phyloP scores from a whole-genome alignment of 2,113 vertebrate species.

The Aleadryas rufinucha region DNA sequence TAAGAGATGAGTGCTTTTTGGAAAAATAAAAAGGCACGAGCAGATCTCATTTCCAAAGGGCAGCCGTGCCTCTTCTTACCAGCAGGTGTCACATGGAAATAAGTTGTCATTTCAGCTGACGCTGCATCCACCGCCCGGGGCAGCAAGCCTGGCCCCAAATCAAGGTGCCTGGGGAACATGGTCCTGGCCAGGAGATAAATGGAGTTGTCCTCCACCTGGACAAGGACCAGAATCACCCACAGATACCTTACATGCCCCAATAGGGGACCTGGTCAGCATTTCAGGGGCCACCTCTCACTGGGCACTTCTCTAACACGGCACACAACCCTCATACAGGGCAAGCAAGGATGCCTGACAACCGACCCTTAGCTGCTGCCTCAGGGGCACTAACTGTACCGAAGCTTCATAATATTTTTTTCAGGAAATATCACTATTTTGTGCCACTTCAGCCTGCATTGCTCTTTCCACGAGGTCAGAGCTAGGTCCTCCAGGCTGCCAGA shows the following conservation, averaged over 20 bases:
- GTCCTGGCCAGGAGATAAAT: not conserved
- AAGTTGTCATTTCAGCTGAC: not conserved
- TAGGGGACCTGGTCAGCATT: rapidly evolving
- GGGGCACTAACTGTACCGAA: not conserved
- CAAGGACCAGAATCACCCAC: not conserved
- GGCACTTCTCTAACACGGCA: not conserved
- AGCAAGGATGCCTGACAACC: not conserved
- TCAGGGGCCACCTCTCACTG: not conserved
- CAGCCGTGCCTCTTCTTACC: not conserved
- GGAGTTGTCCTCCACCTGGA: not conserved
- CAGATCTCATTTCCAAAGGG: not conserved
- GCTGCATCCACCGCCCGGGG: not conserved
- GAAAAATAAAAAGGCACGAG: not conserved
- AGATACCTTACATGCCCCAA: rapidly evolving
- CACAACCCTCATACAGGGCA: not conserved
- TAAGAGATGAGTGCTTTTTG: rapidly evolving
- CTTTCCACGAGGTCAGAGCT: not conserved
- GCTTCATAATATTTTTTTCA: not conserved
- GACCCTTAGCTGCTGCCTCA: not conserved
- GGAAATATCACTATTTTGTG: not conserved
- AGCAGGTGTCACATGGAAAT: conserved; percentile 20
- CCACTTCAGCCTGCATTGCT: not conserved
- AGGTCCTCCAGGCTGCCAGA: not conserved
- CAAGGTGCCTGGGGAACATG: too few species aligned
- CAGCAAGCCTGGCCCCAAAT: not conserved